Conservation (phyloP, 2,888 invertebrate species). For the Ennomos erosarius region DNA sequence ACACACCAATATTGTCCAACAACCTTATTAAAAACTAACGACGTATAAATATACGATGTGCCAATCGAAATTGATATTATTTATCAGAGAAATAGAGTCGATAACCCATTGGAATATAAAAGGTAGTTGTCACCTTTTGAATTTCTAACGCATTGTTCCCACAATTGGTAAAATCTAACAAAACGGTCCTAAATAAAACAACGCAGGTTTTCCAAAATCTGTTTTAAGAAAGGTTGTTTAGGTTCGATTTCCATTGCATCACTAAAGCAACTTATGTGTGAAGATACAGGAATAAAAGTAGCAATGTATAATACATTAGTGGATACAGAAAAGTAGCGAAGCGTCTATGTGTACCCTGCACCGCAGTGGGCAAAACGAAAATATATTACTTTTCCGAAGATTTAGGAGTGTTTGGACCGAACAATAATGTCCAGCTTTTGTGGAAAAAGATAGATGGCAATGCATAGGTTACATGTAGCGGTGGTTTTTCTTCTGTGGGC, state of each 20-base stretch:
- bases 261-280: conserved; percentile 46
- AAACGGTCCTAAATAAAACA: conserved; percentile 66
- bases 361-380: conserved; percentile 85
- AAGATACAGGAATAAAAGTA: conserved; percentile 52
- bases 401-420: conserved; percentile 86
- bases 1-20: conserved; percentile 59
- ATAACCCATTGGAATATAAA: conserved; percentile 32
- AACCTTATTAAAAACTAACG: conserved; percentile 33
- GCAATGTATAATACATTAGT: conserved; percentile 82
- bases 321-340: conserved; percentile 78
- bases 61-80: conserved; percentile 39
- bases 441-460: conserved; percentile 85
- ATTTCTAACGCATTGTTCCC: conserved; percentile 46
- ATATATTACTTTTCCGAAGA: conserved; percentile 86
- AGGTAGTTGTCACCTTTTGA: conserved; percentile 41
- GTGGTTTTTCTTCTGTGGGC: conserved; percentile 82
- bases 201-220: conserved; percentile 62
- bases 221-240: conserved; percentile 61
- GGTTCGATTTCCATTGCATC: conserved; percentile 63
- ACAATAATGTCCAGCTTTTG: conserved; percentile 87
- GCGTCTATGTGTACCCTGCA: conserved; percentile 63
- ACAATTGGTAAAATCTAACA: conserved; percentile 60
- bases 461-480: conserved; percentile 82
- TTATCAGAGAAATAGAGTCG: conserved; percentile 6
- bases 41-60: conserved; percentile 11